phyloP scores from a whole-genome alignment of 2,797 vertebrate species.

The Cirrhinus molitorella region DNA sequence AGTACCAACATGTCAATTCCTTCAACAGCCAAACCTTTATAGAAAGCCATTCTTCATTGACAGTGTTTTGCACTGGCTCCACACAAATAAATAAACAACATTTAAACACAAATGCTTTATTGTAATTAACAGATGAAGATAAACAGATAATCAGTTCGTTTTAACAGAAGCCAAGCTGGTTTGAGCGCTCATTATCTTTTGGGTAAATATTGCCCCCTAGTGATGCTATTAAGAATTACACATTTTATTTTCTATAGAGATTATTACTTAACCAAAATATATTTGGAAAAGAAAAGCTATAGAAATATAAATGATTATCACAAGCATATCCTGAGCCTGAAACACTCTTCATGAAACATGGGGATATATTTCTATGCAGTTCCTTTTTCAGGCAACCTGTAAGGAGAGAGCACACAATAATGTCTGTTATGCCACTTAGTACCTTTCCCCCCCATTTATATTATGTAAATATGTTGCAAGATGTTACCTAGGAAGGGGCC shows the following conservation, averaged over 20 bases:
- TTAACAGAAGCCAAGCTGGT: neutral
- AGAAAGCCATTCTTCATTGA: neutral
- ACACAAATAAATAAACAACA: neutral
- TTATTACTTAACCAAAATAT: neutral
- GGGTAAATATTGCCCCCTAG: constrained; percentile 37
- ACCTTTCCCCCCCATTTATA: neutral
- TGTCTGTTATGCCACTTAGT: neutral
- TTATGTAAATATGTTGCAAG: neutral
- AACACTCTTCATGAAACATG: neutral
- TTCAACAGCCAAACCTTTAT: neutral
- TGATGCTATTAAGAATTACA: constrained; percentile 15
- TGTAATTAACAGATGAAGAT: neutral
- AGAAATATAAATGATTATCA: constrained; percentile 15
- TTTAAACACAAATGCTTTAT: constrained; percentile 31
- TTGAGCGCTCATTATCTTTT: neutral
- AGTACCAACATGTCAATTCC: neutral
- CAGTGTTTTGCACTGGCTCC: neutral
- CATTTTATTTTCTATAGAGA: constrained; percentile 1
- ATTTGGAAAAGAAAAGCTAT: neutral
- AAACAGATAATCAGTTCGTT: neutral
- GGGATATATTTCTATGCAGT: neutral
- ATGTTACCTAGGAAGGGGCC: neutral
- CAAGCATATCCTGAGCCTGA: neutral
- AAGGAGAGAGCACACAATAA: neutral
- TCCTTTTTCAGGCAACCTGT: neutral